A percentile compares a stretch with the other conserved stretches of the same genome.
These are phyloP conservation scores for Notothenia rossii DNA, from an alignment of 2,113 vertebrate species.

Conservation along the genomic window DNA sequence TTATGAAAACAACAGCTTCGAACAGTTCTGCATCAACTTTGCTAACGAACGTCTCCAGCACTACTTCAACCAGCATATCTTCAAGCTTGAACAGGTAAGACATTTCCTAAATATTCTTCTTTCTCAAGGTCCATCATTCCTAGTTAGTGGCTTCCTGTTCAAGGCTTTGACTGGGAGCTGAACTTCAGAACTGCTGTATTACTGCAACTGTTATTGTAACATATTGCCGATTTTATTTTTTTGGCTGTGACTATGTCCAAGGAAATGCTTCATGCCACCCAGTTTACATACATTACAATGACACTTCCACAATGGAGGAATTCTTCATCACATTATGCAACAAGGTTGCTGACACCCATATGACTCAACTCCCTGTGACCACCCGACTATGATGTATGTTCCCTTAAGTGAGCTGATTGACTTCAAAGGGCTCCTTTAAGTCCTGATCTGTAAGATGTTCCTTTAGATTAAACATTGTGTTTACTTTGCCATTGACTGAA, in stretches of 20 bases:
- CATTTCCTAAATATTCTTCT: background rate
- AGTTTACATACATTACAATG: constrained; percentile 13
- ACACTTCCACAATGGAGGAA: constrained; percentile 36
- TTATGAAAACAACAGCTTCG: constrained; percentile 98
- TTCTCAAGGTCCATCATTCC: background rate
- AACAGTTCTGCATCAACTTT: constrained; percentile 99
- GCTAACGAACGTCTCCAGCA: constrained; percentile 98
- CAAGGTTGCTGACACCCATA: constrained; percentile 13
- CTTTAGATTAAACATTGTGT: constrained; percentile 48
- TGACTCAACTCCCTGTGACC: constrained; percentile 41
- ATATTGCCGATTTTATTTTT: background rate
- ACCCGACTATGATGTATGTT: constrained; percentile 28
- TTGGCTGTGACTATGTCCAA: constrained; percentile 6
- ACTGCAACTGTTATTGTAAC: background rate
- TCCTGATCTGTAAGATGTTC: constrained; percentile 25
- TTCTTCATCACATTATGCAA: constrained; percentile 34
- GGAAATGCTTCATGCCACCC: constrained; percentile 18
- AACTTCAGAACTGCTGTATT: background rate
- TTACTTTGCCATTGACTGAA: constrained; percentile 41
- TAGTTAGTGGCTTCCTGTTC: background rate
- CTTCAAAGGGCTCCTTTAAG: constrained; percentile 52
- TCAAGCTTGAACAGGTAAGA: constrained; percentile 95
- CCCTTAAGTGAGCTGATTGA: constrained; percentile 50
- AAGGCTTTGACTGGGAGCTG: constrained; percentile 2
- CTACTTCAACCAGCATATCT: constrained; percentile 99